Percentiles rank a stretch among this genome's conserved stretches.
Conservation (phyloP, 2,113 vertebrate species). For the Recurvirostra avosetta region DNA sequence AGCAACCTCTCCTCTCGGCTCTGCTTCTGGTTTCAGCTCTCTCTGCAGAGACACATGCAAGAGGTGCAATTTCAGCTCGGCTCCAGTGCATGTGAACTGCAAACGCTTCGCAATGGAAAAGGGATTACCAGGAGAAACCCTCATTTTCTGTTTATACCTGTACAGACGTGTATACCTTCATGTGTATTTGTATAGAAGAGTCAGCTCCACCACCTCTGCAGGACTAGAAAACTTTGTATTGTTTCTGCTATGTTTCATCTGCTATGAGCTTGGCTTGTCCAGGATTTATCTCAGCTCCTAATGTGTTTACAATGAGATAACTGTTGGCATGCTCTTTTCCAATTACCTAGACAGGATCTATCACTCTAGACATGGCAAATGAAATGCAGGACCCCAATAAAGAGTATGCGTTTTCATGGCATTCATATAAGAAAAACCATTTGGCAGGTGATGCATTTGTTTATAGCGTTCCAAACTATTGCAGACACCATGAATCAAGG, state of each 20-base stretch:
- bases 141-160: not conserved
- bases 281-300: conserved; percentile 2
- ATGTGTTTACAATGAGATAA: conserved; percentile 2
- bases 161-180: not conserved
- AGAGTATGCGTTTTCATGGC: not conserved
- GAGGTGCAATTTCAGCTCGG: not conserved
- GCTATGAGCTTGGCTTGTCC: not conserved
- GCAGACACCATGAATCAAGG: not conserved
- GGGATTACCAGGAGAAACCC: not conserved
- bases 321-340: not conserved
- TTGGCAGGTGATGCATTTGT: not conserved
- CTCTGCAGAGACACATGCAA: not conserved
- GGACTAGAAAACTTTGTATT: not conserved
- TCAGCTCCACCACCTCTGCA: not conserved
- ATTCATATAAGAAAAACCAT: not conserved
- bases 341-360: not conserved
- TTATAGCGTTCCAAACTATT: not conserved
- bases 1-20: rapidly evolving
- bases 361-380: not conserved
- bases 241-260: not conserved
- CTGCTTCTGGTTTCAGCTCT: not conserved
- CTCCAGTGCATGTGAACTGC: rapidly evolving
- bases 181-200: not conserved
- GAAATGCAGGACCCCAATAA: not conserved
- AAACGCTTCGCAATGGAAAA: not conserved